Evolutionary conservation across 2,797 vertebrate species (phyloP).

Genomic region (Todus mexicanus): DNA sequence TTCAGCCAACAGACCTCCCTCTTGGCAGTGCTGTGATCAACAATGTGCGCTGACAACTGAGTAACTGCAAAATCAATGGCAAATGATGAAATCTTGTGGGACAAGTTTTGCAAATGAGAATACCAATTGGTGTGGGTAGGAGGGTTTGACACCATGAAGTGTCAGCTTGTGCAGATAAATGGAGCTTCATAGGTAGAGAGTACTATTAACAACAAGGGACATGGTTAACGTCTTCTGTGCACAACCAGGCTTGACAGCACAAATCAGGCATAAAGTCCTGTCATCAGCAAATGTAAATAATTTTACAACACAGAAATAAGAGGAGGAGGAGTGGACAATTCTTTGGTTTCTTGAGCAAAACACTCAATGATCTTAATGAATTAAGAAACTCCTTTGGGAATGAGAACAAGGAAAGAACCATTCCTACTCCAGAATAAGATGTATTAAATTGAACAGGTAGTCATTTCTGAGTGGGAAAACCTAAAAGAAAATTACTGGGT

Average conservation of each 20-base stretch:
- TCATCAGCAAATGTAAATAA: not conserved
- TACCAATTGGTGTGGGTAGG: not conserved
- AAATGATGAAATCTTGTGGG: not conserved
- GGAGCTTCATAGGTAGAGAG: not conserved
- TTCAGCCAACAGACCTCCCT: not conserved
- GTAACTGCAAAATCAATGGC: conserved; percentile 1
- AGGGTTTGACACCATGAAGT: not conserved
- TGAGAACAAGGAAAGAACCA: not conserved
- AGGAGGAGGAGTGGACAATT: accelerated
- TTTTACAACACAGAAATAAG: not conserved
- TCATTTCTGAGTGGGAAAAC: not conserved
- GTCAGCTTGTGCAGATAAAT: not conserved
- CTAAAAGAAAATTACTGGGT: not conserved
- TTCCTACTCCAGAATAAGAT: not conserved
- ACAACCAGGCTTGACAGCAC: not conserved
- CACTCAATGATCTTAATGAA: not conserved
- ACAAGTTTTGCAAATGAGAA: not conserved
- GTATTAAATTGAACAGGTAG: not conserved
- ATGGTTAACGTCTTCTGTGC: not conserved
- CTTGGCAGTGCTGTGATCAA: not conserved
- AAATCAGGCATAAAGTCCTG: not conserved
- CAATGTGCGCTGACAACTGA: not conserved
- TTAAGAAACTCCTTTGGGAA: not conserved
- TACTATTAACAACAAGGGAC: not conserved
- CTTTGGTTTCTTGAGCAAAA: not conserved